Evolutionary conservation across 2,888 invertebrate species (phyloP), one percentile per base, ranked within the genome.

Genomic region (Andrena fulva): DNA sequence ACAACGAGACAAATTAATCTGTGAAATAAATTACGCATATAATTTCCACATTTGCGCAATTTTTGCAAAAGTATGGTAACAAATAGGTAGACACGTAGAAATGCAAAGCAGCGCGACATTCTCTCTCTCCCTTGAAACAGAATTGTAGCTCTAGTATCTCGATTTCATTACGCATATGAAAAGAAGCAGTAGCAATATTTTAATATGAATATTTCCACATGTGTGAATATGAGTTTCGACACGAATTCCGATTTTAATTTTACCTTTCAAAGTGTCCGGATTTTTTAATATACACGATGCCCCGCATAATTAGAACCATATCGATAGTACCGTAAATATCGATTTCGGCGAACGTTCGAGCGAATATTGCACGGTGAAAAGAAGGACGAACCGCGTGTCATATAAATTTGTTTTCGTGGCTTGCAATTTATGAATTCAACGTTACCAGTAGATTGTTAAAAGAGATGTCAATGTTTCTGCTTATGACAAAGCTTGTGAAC

Each of bases 251-350:
- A 56, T 56, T 56, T 56, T 56, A 56, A 20, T 56, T 54, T 54
- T 10, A 24, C 56, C 10, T 56, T 27, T 24, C 56, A 27, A 12
- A 27, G 24, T 56, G 56, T 27, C 20, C 24, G 27, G 8, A 1
- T 8, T 56, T 56, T 56, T 56, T 27, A 56, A 20, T 56, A 10
- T 24, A 24, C 56, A 56, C 24, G 24, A n/a, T 31, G 60, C 16
- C 29, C 29, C 59, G 29, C 59, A 12, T 33, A 59, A 70, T 29
- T 48, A 20, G 35, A 48, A 70, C 27, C 59, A 31, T 12, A 35
- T 10, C 70, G 59, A 59, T 35, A 12, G 12, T 54, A 59, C 48
- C n/a, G 42, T 42, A 70, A 70, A 70, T 60, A 70, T 70, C 56
- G 69, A 69, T 59, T 60, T 48, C 48, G n/a, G 59, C n/a, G 70